phyloP scores from a whole-genome alignment of 1,140 invertebrate species.

The Heliothis subflexa region DNA sequence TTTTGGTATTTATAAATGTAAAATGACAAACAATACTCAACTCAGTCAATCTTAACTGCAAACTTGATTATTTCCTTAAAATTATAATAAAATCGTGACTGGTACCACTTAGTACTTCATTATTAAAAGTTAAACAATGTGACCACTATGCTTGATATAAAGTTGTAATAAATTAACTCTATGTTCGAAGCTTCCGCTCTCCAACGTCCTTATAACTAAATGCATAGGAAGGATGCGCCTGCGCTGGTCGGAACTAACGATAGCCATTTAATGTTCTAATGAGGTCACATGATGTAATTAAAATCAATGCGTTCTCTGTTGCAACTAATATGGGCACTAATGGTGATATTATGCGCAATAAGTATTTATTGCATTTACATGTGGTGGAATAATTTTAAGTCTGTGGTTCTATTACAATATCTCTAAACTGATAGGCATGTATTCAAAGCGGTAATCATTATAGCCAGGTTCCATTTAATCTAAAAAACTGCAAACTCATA shows the following conservation, averaged over 20 bases:
- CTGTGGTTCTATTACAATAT: too few species aligned
- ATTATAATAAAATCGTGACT: not conserved
- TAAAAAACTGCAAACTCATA: too few species aligned
- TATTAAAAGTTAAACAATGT: not conserved
- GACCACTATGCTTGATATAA: not conserved
- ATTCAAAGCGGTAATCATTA: too few species aligned
- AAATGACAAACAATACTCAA: too few species aligned
- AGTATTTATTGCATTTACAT: not conserved
- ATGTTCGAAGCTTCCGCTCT: slow-evolving; percentile 16
- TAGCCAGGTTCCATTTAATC: too few species aligned
- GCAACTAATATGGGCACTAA: not conserved
- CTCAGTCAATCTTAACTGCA: not conserved
- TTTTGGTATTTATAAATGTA: too few species aligned
- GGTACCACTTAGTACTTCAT: too few species aligned
- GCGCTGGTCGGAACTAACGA: slow-evolving; percentile 31
- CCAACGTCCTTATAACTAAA: not conserved
- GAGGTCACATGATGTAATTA: slow-evolving; percentile 21
- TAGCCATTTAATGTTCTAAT: slow-evolving; percentile 24
- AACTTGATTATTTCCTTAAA: not conserved
- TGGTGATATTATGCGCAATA: slow-evolving; percentile 5
- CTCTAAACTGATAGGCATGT: too few species aligned
- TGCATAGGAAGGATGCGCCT: slow-evolving; percentile 25
- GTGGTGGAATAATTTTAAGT: too few species aligned
- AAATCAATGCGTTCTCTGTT: not conserved
- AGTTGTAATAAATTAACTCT: slow-evolving; percentile 17